Base-by-base conservation (phyloP, 1,140 invertebrate species). In the Drosophila pallidifrons region DNA sequence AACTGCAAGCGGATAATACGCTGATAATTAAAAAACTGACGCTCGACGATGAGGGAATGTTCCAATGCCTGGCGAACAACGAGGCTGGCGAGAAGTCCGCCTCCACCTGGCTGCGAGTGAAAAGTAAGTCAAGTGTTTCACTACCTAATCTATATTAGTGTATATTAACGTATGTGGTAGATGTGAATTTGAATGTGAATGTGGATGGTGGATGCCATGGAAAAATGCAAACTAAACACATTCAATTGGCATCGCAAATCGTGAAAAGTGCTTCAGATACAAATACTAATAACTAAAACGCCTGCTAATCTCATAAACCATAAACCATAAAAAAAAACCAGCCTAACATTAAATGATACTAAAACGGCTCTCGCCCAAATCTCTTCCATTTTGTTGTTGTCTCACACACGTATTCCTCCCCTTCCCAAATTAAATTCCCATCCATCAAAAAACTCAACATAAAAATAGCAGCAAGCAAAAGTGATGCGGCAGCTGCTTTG, bases 71-170 rank as follows among this genome's bases (percentile, higher is more conserved):
- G 75, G 98, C 97, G 0, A 94, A 93, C 35, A 99, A 98, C 91
- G 95, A 96, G 80, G 98, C 96, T 1, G 98, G 98, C 8, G 96
- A 98, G 92, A 96, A 96, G 16, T 98, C 97, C 6, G 95, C 96
- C 59, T 96, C 96, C 73, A 98, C 97, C 3, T 99, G 98, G 97
- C 94, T 99, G 6, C 96, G 96, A 94, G 98, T 98, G 35, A 99
- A 98, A 96, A 98, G 98, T 99, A 95, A 97, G 97, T 96, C 52
- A 74, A 83, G 60, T 58, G n/a, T 54, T 13, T 8, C 10, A 32
- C 35, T 7, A 8, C 3, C 10, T 54, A 54, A 5, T 11, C 28
- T 25, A 2, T 4, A 2, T 49, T 3, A 25, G 20, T 25, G 3
- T 20, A 20, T 25, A 25, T 25, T 25, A 25, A 10, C 5, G 49